phyloP scores from a whole-genome alignment of 2,888 invertebrate genomes.

The Hydrotaea cyrtoneurina region DNA sequence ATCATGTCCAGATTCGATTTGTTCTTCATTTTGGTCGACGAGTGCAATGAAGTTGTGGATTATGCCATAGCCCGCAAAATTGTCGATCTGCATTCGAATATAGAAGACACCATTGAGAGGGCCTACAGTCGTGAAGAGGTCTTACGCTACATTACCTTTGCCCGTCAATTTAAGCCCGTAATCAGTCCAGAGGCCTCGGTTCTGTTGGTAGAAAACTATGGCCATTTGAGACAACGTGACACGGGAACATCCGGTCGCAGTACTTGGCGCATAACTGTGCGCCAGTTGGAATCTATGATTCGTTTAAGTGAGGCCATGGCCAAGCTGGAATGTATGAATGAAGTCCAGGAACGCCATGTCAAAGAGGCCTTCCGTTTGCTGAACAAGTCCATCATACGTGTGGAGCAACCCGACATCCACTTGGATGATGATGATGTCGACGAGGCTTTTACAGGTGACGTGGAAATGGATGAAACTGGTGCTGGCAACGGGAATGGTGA shows the following conservation, averaged over 20 bases:
- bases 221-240: slow-evolving; percentile 92
- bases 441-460: slow-evolving; percentile 80
- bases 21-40: slow-evolving; percentile 98
- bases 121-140: slow-evolving; percentile 94
- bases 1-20: slow-evolving; percentile 99
- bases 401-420: slow-evolving; percentile 98
- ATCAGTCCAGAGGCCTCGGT: slow-evolving; percentile 91
- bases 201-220: slow-evolving; percentile 93
- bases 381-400: slow-evolving; percentile 97
- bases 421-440: slow-evolving; percentile 88
- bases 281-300: slow-evolving; percentile 97
- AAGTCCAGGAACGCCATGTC: slow-evolving; percentile 93
- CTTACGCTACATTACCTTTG: slow-evolving; percentile 96
- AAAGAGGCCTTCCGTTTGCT: slow-evolving; percentile 94
- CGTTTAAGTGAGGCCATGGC: slow-evolving; percentile 98
- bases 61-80: slow-evolving; percentile 98
- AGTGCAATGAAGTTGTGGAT: slow-evolving; percentile 96
- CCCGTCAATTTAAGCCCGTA: slow-evolving; percentile 95
- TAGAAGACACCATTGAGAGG: slow-evolving; percentile 89
- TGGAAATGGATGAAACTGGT: slow-evolving; percentile 80
- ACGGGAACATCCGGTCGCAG: slow-evolving; percentile 86
- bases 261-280: slow-evolving; percentile 97
- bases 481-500: slow-evolving; percentile 55
- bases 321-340: slow-evolving; percentile 95
- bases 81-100: slow-evolving; percentile 94